Evolutionary conservation across 2,888 invertebrate species (phyloP).

Genomic region (Panopea generosa): DNA sequence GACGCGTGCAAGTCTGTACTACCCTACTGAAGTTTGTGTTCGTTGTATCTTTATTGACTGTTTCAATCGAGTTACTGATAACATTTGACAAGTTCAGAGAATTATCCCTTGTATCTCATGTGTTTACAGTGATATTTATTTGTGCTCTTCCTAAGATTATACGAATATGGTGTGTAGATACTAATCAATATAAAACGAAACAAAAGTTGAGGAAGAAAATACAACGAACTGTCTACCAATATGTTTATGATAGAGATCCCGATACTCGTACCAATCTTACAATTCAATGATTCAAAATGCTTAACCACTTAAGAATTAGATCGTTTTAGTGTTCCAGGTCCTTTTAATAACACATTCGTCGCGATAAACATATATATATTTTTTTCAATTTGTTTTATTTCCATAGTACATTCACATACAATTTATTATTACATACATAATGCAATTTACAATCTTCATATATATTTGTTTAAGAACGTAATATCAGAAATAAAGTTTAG

Average conservation of each 20-base stretch:
- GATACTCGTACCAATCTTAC: no score
- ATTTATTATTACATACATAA: no score
- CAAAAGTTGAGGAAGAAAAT: slow-evolving; percentile 16
- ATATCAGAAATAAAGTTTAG: no score
- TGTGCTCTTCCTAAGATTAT: slow-evolving; percentile 49
- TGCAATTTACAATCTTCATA: no score
- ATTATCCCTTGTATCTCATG: slow-evolving; percentile 45
- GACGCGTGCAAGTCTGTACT: slow-evolving; percentile 32
- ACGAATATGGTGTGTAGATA: slow-evolving; percentile 9
- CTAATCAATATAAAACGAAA: background rate
- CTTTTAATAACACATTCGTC: no score
- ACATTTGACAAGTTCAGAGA: slow-evolving; percentile 49
- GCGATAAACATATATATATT: no score
- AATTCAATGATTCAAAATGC: no score
- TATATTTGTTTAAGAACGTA: no score
- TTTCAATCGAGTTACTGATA: slow-evolving; percentile 41
- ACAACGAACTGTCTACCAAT: slow-evolving; percentile 2
- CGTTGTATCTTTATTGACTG: slow-evolving; percentile 23
- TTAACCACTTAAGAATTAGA: no score
- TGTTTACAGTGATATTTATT: slow-evolving; percentile 49
- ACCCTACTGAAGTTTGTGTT: slow-evolving; percentile 36
- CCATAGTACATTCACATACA: no score
- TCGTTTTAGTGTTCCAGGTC: no score
- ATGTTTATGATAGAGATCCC: background rate
- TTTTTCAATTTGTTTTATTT: no score